Conservation (phyloP, 2,797 vertebrate genomes). For the Ctenopoma multispine region DNA sequence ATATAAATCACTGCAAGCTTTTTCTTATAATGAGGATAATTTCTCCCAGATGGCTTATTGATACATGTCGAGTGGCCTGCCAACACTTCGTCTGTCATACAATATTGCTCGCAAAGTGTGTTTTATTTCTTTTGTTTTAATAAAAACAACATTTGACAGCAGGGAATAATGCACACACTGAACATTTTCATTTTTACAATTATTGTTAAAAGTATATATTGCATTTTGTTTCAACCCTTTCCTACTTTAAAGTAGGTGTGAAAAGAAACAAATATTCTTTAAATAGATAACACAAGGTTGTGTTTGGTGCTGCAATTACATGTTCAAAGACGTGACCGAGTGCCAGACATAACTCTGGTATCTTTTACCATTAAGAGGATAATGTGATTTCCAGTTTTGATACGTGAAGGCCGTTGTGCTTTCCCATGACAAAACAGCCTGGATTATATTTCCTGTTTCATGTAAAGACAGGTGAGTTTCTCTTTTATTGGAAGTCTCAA, state of each 20-base stretch:
- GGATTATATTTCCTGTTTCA: conserved; percentile 58
- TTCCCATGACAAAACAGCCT: conserved; percentile 45
- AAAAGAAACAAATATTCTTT: neutral
- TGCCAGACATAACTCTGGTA: neutral
- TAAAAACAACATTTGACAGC: conserved; percentile 15
- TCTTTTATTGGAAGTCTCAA: conserved; percentile 27
- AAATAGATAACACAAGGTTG: neutral
- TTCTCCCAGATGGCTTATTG: conserved; percentile 78
- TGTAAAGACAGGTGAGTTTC: conserved; percentile 10
- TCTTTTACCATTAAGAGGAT: conserved; percentile 23
- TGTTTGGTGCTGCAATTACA: neutral
- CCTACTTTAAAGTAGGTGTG: conserved; percentile 8
- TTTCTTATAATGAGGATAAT: conserved; percentile 77
- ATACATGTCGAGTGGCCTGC: conserved; percentile 59
- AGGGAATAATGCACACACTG: conserved; percentile 2
- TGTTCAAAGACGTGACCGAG: neutral
- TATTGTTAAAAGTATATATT: conserved; percentile 3
- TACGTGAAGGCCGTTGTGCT: conserved; percentile 19
- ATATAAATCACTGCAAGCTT: conserved; percentile 76
- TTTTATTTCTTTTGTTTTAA: conserved; percentile 30
- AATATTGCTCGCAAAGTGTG: conserved; percentile 38
- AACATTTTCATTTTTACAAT: conserved; percentile 6
- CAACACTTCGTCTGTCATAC: conserved; percentile 60
- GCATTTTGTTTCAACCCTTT: conserved; percentile 2
- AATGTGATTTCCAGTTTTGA: conserved; percentile 11